These are phyloP conservation scores for Bombus difficillimus DNA, from an alignment of 1,140 invertebrate genomes.

Conservation along the genomic window DNA sequence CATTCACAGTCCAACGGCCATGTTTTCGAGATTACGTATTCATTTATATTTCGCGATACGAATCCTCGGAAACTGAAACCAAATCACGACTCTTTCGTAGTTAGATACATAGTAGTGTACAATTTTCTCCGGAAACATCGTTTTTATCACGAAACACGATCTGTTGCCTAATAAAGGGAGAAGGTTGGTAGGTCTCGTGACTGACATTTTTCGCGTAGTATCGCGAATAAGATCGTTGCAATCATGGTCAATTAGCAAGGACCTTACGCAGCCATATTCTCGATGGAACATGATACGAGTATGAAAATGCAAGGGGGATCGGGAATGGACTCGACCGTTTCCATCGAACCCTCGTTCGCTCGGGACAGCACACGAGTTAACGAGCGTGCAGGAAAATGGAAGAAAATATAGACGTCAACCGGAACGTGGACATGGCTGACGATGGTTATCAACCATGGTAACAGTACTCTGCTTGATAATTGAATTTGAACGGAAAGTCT, in stretches of 20 bases:
- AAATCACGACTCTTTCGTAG: neutral
- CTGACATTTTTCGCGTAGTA: slow-evolving; percentile 15
- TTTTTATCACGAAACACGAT: slow-evolving; percentile 2
- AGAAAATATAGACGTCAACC: neutral
- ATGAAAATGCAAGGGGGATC: slow-evolving; percentile 12
- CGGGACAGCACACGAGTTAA: neutral
- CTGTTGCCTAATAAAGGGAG: neutral
- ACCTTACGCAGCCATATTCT: neutral
- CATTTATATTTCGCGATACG: neutral
- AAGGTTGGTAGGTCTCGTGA: slow-evolving; percentile 28
- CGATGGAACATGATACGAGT: slow-evolving; percentile 21
- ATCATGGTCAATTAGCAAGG: slow-evolving; percentile 33
- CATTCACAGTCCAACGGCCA: neutral
- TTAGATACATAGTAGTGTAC: neutral
- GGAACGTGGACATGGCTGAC: neutral
- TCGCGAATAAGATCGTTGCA: slow-evolving; percentile 31
- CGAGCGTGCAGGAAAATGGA: slow-evolving; percentile 1
- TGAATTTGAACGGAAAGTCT: neutral
- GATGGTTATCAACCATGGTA: neutral
- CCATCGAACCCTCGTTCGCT: neutral
- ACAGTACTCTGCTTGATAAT: neutral
- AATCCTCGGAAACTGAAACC: neutral
- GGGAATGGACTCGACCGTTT: neutral
- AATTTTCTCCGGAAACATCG: neutral
- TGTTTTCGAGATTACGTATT: neutral